Conservation (phyloP, 2,888 invertebrate genomes). For the Rhamphomyia laevipes region DNA sequence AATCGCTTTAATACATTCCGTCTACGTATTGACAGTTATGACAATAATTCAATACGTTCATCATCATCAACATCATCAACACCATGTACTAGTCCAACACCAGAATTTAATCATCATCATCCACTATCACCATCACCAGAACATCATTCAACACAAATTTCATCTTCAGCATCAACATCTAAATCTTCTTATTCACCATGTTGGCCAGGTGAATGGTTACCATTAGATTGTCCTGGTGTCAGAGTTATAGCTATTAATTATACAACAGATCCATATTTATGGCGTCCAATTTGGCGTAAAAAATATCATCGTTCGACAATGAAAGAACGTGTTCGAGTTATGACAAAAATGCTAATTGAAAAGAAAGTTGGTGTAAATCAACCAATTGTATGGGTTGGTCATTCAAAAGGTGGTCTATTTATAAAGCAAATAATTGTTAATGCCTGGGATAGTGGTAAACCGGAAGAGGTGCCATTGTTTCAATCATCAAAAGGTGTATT, state of each 20-base stretch:
- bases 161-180: slow-evolving; percentile 35
- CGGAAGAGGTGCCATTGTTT: slow-evolving; percentile 41
- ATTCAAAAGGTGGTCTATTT: slow-evolving; percentile 78
- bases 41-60: slow-evolving; percentile 11
- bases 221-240: slow-evolving; percentile 61
- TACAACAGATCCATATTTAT: slow-evolving; percentile 64
- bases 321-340: slow-evolving; percentile 56
- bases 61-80: not conserved
- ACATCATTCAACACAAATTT: slow-evolving; percentile 15
- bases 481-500: slow-evolving; percentile 51
- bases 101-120: slow-evolving; percentile 4
- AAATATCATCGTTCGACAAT: slow-evolving; percentile 53
- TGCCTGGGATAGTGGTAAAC: slow-evolving; percentile 41
- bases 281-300: slow-evolving; percentile 63
- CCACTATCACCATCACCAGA: not conserved
- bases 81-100: slow-evolving; percentile 3
- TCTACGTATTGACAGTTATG: slow-evolving; percentile 28
- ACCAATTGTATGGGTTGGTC: slow-evolving; percentile 71
- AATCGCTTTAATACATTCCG: slow-evolving; percentile 34
- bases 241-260: slow-evolving; percentile 73
- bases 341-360: slow-evolving; percentile 54
- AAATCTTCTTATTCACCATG: slow-evolving; percentile 59
- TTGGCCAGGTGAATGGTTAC: slow-evolving; percentile 83
- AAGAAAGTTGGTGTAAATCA: slow-evolving; percentile 56
- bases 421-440: slow-evolving; percentile 72